A percentile compares a stretch with the other conserved stretches of the same genome.
Conservation (phyloP, 1,140 invertebrate genomes). For the Samia ricini region DNA sequence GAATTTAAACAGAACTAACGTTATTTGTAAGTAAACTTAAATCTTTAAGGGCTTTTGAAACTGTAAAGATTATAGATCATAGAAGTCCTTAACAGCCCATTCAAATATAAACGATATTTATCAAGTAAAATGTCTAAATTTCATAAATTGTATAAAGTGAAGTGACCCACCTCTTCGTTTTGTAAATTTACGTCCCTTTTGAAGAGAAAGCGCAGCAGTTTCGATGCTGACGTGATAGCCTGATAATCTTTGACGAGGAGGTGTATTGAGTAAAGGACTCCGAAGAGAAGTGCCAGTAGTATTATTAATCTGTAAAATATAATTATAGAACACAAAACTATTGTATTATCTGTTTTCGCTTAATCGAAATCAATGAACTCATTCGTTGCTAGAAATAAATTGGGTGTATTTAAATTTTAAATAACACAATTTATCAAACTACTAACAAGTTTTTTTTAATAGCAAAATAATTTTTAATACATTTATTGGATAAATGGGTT, state of each 20-base stretch:
- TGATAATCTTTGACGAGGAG: constrained; percentile 64
- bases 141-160: background rate
- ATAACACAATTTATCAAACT: too few species aligned
- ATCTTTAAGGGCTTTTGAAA: too few species aligned
- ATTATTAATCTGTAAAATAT: constrained; percentile 53
- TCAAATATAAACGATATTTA: background rate
- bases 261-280: constrained; percentile 61
- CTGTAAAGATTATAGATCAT: too few species aligned
- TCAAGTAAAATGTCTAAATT: background rate
- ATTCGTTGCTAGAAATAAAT: too few species aligned
- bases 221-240: constrained; percentile 44
- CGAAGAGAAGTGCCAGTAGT: constrained; percentile 50
- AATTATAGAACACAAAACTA: background rate
- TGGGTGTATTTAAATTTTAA: too few species aligned
- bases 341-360: background rate
- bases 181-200: constrained; percentile 41
- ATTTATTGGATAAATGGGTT: too few species aligned
- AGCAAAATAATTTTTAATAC: too few species aligned
- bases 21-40: too few species aligned
- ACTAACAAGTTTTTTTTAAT: too few species aligned
- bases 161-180: background rate
- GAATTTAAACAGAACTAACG: too few species aligned
- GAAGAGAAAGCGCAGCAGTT: constrained; percentile 47
- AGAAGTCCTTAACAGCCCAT: background rate
- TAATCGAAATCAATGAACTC: background rate